Conservation (phyloP, 2,888 invertebrate species). For the Pycnomerus fuliginosus region DNA sequence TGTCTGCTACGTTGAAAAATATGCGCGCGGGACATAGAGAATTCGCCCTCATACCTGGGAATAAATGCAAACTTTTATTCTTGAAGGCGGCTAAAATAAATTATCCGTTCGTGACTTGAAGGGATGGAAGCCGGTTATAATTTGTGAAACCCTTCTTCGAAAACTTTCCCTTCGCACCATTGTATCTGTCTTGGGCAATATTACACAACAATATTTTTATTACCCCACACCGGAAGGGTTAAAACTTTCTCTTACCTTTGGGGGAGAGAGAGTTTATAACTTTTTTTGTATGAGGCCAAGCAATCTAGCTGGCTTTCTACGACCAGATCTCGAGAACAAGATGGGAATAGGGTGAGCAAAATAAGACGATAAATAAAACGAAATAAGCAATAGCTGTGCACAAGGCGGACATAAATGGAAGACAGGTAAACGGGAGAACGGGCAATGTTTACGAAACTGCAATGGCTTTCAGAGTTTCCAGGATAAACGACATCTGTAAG, state of each 20-base stretch:
- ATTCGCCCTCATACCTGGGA: no score
- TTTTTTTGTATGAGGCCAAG: constrained; percentile 10
- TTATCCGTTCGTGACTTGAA: no score
- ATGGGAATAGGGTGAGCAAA: constrained; percentile 38
- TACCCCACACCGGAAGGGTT: constrained; percentile 2
- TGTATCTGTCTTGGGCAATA: constrained; percentile 7
- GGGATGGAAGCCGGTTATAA: no score
- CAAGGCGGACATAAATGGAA: constrained; percentile 31
- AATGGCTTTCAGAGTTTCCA: constrained; percentile 41
- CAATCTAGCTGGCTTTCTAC: constrained; percentile 18
- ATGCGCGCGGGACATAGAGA: no score
- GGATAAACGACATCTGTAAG: constrained; percentile 44
- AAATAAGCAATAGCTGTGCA: constrained; percentile 43
- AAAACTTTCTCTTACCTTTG: constrained; percentile 20
- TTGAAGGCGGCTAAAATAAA: no score
- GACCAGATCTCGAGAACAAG: constrained; percentile 18
- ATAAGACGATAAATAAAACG: constrained; percentile 48
- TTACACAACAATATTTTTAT: constrained; percentile 20
- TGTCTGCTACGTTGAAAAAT: no score
- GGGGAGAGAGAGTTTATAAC: no score
- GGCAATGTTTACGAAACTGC: constrained; percentile 44
- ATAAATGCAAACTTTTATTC: no score
- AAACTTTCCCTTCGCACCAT: constrained; percentile 22
- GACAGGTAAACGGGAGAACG: constrained; percentile 42
- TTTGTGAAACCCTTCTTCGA: constrained; percentile 21